Evolutionary conservation across 2,888 invertebrate species (phyloP).

Genomic region (Dascillus cervinus): DNA sequence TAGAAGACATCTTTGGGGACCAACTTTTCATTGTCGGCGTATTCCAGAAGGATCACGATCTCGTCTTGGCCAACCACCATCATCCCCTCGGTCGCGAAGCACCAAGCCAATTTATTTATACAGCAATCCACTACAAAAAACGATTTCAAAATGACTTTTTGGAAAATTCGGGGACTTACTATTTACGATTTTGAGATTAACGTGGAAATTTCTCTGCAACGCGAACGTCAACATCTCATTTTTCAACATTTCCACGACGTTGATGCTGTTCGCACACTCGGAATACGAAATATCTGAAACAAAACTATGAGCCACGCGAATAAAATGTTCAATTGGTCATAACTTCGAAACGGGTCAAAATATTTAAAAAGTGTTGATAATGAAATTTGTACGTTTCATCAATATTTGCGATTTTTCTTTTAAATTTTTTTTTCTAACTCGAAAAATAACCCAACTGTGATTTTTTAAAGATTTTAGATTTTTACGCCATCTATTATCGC

Average conservation of each 20-base stretch:
- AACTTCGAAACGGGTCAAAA: no score
- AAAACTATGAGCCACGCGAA: no score
- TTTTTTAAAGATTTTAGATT: no score
- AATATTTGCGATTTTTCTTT: no score
- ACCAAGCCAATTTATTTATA: conserved; percentile 65
- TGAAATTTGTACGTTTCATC: no score
- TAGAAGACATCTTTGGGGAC: conserved; percentile 67
- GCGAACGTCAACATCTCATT: conserved; percentile 63
- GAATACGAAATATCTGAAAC: conserved; percentile 47
- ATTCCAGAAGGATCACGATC: conserved; percentile 65
- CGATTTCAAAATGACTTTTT: background rate
- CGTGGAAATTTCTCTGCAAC: conserved; percentile 65
- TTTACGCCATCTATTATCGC: no score
- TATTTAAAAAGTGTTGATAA: no score
- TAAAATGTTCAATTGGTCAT: no score
- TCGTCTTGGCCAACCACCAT: conserved; percentile 78
- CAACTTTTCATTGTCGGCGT: conserved; percentile 52
- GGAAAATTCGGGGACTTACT: conserved; percentile 53
- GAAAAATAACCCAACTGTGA: no score
- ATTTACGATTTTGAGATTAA: conserved; percentile 65
- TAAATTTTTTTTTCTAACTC: no score
- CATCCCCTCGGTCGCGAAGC: conserved; percentile 69
- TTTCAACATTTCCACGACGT: conserved; percentile 50
- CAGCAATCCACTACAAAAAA: conserved; percentile 64
- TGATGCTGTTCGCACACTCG: conserved; percentile 48